Evolutionary conservation across 1,140 invertebrate species (phyloP), one percentile per base, ranked within the genome.

Genomic region (Anadara kagoshimensis): DNA sequence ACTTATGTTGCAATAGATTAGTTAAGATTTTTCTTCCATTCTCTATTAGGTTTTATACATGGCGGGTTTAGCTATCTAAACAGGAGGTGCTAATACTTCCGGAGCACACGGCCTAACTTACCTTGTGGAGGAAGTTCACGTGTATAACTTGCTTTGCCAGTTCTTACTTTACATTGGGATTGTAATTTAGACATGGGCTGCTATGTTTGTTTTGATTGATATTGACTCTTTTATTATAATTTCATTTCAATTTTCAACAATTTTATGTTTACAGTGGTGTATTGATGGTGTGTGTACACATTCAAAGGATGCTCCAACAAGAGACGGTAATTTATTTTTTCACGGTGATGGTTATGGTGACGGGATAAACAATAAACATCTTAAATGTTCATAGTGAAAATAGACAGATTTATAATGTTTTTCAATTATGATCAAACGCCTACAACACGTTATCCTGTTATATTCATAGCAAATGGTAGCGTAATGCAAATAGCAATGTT

Each of bases 261-360:
- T 7, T 51, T 26, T 59, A 51, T 36, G 22, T 64, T 75, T 63
- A 5, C 62, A 75, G 73, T 75, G 73, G 73, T 75, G 73, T 75
- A 61, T 75, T 10, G 53, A 75, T 70, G 73, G 73, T n/a, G 56
- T 67, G n/a, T 75, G 73, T 62, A 49, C 66, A 12, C 54, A 49
- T 22, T 62, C 66, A 14, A 45, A 65, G 36, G 49, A 66, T 24
- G 73, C 73, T 18, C 73, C 73, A 0, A 22, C 43, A 26, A 70
- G 54, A 75, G 68, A 75, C 18, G 73, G 73, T 75, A 61, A 66
- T 43, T 51, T 45, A 7, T 12, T 22, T 26, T 49, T 24, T 8
- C 5, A 29, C 29, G 14, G 29, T 24, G 18, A 16, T 3, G 11
- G n/a, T 24, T 12, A 24, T 14, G 56, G 24, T 58, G 26, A 58